A percentile compares a stretch with the other conserved stretches of the same genome.
These are phyloP conservation scores for Cataglyphis rosenhaueri DNA, from an alignment of 2,888 invertebrate species.

Conservation along the genomic window DNA sequence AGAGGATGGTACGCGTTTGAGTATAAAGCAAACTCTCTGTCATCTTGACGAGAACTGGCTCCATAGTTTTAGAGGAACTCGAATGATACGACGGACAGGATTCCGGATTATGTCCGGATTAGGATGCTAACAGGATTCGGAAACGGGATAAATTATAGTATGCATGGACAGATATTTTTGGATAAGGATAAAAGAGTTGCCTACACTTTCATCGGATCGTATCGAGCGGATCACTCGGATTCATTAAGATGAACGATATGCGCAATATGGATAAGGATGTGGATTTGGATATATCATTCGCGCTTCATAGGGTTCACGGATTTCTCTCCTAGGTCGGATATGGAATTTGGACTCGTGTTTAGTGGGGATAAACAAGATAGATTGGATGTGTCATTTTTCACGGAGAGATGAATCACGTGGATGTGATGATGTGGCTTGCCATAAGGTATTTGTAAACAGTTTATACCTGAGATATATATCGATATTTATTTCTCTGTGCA, in stretches of 20 bases:
- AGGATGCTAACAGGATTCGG: slow-evolving; percentile 72
- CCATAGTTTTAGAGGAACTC: slow-evolving; percentile 70
- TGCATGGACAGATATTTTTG: slow-evolving; percentile 73
- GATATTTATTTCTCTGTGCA: slow-evolving; percentile 74
- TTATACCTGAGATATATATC: slow-evolving; percentile 70
- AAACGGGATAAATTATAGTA: slow-evolving; percentile 72
- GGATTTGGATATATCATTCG: slow-evolving; percentile 69
- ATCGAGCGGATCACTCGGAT: slow-evolving; percentile 69
- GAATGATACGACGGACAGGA: slow-evolving; percentile 66
- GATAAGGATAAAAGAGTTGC: slow-evolving; percentile 69
- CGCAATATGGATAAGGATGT: slow-evolving; percentile 67
- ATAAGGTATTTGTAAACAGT: slow-evolving; percentile 75
- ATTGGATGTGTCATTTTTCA: slow-evolving; percentile 72
- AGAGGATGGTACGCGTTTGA: slow-evolving; percentile 67
- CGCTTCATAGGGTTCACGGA: slow-evolving; percentile 71
- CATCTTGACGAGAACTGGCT: slow-evolving; percentile 67
- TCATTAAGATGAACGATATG: slow-evolving; percentile 65
- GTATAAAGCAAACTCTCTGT: slow-evolving; percentile 61
- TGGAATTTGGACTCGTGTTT: slow-evolving; percentile 69
- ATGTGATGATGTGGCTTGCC: slow-evolving; percentile 58
- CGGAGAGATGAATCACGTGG: slow-evolving; percentile 58
- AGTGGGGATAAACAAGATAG: slow-evolving; percentile 65
- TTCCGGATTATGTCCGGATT: slow-evolving; percentile 62
- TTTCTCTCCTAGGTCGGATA: slow-evolving; percentile 75
- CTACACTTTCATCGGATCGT: slow-evolving; percentile 71